Evolutionary conservation across 1,140 invertebrate species (phyloP), one percentile per base, ranked within the genome.

Genomic region (Drosophila persimilis): DNA sequence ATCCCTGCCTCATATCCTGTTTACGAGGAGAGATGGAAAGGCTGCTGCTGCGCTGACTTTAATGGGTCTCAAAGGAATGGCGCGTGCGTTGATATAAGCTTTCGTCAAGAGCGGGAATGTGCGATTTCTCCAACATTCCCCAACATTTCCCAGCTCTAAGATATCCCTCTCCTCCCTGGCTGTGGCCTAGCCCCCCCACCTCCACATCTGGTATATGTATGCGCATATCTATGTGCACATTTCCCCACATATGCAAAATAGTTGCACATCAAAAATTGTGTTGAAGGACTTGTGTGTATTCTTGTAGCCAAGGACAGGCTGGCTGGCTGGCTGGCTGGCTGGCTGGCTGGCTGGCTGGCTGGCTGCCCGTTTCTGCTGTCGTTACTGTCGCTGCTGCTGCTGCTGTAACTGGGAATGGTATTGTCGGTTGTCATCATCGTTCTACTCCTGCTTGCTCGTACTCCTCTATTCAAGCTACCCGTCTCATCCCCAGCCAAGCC

Each of bases 221-320:
- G 8, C 8, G 29, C 8, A 8, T 31, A 31, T 20, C 1, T 20
- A 20, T 20, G 20, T 5, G 1, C 0, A 1, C 3, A 13, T 47
- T 22, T 26, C 24, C 17, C 13, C 45, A 29, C 73, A 77, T 86
- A 85, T 85, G 80, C 77, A 85, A 85, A 85, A 80, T 85, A 86
- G 80, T 85, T 86, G 81, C 73, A 73, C 57, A 72, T 71, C 57
- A 47, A 45, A 85, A 85, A 74, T 60, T 64, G 77, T 75, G 80
- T 69, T 63, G 67, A 66, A 72, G 84, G 81, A 77, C 56, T 67
- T 67, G 71, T 55, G 26, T 47, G 5, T 26, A 26, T 26, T 26
- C 24, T 26, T 66, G 43, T 54, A 75, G 60, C 56, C 52, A 61
- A 51, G 46, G 54, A 70, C 66, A 48, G 73, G 35, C 31, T 31